A percentile compares a stretch with the other conserved stretches of the same genome.
Conservation (phyloP, 2,797 vertebrate species). For the Loriculus beryllinus region DNA sequence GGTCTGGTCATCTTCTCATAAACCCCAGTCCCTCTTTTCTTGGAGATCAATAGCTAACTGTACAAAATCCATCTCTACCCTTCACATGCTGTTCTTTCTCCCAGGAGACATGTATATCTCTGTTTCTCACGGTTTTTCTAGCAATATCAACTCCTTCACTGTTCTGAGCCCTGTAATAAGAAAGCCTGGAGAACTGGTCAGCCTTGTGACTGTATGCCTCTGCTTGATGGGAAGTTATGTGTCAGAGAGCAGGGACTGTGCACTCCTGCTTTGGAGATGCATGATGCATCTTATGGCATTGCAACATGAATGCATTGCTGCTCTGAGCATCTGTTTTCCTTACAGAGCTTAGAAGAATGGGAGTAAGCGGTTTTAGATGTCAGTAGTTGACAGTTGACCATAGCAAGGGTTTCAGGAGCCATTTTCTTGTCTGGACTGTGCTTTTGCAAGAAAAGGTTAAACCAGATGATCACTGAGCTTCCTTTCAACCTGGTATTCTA, state of each 20-base stretch:
- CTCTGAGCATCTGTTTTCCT: background rate
- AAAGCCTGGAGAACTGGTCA: background rate
- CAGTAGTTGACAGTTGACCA: background rate
- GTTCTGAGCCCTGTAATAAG: background rate
- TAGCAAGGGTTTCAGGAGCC: background rate
- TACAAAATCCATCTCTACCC: background rate
- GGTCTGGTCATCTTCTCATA: background rate
- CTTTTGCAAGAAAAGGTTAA: background rate
- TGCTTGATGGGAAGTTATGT: background rate
- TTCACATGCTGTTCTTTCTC: background rate
- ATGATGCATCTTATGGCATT: background rate
- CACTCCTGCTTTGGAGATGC: background rate
- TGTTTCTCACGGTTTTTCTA: background rate
- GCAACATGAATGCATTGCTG: background rate
- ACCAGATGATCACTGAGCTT: background rate
- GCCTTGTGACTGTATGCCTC: background rate
- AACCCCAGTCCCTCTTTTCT: background rate
- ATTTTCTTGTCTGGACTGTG: background rate
- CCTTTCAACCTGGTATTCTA: background rate
- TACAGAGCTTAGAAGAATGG: background rate
- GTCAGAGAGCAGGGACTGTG: background rate
- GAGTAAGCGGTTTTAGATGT: background rate
- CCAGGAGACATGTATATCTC: background rate
- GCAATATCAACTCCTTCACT: background rate
- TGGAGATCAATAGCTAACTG: background rate